Base-by-base conservation (phyloP, 2,888 invertebrate species). In the Drepanosiphum platanoidis region DNA sequence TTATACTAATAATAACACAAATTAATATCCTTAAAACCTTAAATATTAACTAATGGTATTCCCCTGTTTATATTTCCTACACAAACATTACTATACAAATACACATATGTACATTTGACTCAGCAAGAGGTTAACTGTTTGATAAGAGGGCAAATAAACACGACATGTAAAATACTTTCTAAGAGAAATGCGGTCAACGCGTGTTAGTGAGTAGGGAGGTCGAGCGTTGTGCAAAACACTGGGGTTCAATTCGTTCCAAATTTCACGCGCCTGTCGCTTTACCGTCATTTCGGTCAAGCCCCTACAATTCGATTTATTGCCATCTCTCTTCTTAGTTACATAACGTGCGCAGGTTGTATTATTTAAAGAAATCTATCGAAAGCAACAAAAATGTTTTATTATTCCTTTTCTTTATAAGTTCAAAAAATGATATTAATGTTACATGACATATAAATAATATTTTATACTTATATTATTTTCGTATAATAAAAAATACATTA, bases 161-260 rank as follows among this genome's bases (percentile, higher is more conserved):
- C 83, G 83, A 84, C 66, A 84, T 75, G 83, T 84, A 84, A 84
- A 84, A 84, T 84, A 84, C 83, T 84, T 84, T 84, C 83, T 84
- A 84, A 84, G 75, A 84, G 83, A 84, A 84, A 84, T 75, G 83
- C 83, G 83, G 83, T 84, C 83, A 84, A 74, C 68, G 58, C 27
- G 46, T 52, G 66, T 74, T 84, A 52, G 71, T 78, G 66, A 84
- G 83, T 84, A 84, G 83, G 83, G 83, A 75, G 83, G 83, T 84
- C 75, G 75, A 27, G 81, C 66, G 74, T 84, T 84, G 83, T 84
- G 83, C 75, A 84, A 84, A 84, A 84, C 66, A 68, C 83, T 84
- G 34, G 83, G 83, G 83, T 84, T 68, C 75, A 75, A 84, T 84
- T 84, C 83, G 83, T 84, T 84, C 83, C 83, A 84, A 84, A 84